Conservation (phyloP, 1,140 invertebrate genomes). For the Lordiphosa clarofinis region DNA sequence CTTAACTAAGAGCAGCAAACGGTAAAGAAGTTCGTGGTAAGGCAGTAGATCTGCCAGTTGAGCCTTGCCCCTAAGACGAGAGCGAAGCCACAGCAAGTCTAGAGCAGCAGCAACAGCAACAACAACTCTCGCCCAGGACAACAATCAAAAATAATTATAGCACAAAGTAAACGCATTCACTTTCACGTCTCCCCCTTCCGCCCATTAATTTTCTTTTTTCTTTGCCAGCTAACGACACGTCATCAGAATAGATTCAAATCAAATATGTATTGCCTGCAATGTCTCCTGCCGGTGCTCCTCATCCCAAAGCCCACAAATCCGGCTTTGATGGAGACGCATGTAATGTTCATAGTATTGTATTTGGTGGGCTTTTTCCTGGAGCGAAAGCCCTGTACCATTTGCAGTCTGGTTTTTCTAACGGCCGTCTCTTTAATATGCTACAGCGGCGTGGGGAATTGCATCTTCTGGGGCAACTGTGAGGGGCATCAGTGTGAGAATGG, state of each 20-base stretch:
- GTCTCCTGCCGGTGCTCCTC: constrained; percentile 96
- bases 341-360: constrained; percentile 97
- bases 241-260: constrained; percentile 12
- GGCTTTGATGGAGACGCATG: constrained; percentile 95
- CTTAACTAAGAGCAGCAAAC: constrained; percentile 9
- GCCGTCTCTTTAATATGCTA: constrained; percentile 97
- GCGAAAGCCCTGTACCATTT: constrained; percentile 97
- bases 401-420: constrained; percentile 94
- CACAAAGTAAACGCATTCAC: constrained; percentile 12
- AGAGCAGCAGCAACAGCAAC: no score
- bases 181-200: constrained; percentile 6
- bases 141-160: constrained; percentile 48
- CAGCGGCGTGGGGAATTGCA: constrained; percentile 95
- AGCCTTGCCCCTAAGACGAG: no score
- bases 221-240: constrained; percentile 22
- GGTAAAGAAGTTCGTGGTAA: neutral
- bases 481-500: constrained; percentile 87
- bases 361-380: constrained; percentile 96
- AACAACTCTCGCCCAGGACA: constrained; percentile 32
- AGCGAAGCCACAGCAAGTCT: no score
- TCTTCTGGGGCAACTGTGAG: constrained; percentile 93
- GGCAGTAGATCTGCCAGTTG: no score
- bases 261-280: constrained; percentile 98
- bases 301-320: constrained; percentile 98
- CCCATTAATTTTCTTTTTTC: constrained; percentile 26